Conservation (phyloP, 2,888 invertebrate species). For the Bombylius discolor region DNA sequence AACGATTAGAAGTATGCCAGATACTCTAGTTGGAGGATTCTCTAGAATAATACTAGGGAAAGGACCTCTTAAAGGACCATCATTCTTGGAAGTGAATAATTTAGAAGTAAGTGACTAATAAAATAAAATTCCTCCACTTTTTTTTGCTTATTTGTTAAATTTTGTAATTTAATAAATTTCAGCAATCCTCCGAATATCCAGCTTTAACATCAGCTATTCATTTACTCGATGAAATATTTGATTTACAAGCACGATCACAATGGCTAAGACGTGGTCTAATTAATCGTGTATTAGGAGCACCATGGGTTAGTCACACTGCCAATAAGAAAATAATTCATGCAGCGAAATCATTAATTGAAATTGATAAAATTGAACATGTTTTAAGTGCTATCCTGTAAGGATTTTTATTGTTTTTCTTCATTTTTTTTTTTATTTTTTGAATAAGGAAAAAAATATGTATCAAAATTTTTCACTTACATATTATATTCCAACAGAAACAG, state of each 20-base stretch:
- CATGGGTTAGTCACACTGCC: slow-evolving; percentile 60
- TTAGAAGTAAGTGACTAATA: slow-evolving; percentile 10
- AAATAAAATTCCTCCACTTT: no score
- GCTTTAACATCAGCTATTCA: slow-evolving; percentile 66
- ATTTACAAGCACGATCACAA: slow-evolving; percentile 64
- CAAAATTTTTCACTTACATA: not conserved
- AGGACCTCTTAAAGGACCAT: slow-evolving; percentile 30
- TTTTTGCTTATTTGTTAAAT: not conserved
- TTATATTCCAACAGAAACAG: slow-evolving; percentile 36
- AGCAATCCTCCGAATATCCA: slow-evolving; percentile 48
- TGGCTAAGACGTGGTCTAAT: slow-evolving; percentile 69
- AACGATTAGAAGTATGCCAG: slow-evolving; percentile 64
- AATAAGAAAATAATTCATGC: slow-evolving; percentile 70
- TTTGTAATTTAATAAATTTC: not conserved
- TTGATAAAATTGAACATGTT: slow-evolving; percentile 57
- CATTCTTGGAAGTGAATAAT: slow-evolving; percentile 14
- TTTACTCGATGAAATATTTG: slow-evolving; percentile 75
- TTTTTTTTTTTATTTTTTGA: slow-evolving; percentile 7
- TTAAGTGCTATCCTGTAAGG: slow-evolving; percentile 14
- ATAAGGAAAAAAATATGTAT: not conserved
- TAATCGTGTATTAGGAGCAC: slow-evolving; percentile 41
- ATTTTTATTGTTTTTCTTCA: not conserved
- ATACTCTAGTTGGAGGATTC: slow-evolving; percentile 49
- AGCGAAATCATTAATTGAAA: slow-evolving; percentile 62
- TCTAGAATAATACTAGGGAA: slow-evolving; percentile 48